These are phyloP conservation scores for Tricholaema leucomelas DNA, from an alignment of 2,113 vertebrate species.

Conservation along the genomic window DNA sequence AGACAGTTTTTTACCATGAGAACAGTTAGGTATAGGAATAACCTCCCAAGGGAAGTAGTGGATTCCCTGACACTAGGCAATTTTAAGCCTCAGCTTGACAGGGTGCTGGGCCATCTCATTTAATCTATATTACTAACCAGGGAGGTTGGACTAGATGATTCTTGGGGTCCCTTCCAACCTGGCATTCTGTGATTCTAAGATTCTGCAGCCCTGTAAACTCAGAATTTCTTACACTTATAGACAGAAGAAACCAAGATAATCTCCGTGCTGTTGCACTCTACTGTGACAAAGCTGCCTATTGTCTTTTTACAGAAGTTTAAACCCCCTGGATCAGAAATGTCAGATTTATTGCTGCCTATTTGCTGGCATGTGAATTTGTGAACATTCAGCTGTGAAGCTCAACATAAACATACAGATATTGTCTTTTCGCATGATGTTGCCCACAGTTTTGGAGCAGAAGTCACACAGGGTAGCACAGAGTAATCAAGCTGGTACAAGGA, in stretches of 20 bases:
- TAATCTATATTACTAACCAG: too few relatives aligned
- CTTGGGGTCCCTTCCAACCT: too few relatives aligned
- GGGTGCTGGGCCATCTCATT: too few relatives aligned
- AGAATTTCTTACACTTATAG: not conserved
- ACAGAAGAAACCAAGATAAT: not conserved
- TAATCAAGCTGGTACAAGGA: not conserved
- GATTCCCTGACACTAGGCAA: too few relatives aligned
- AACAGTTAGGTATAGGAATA: too few relatives aligned
- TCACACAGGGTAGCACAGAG: not conserved
- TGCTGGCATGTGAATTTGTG: not conserved
- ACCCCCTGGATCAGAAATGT: not conserved
- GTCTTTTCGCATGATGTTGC: not conserved
- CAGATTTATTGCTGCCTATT: slow-evolving; percentile 1
- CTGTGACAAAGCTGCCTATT: not conserved
- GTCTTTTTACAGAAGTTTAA: slow-evolving; percentile 7
- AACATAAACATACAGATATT: not conserved
- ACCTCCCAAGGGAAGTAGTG: too few relatives aligned
- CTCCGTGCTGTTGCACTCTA: not conserved
- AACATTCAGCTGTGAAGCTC: not conserved
- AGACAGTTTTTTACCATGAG: too few relatives aligned
- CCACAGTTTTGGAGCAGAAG: not conserved
- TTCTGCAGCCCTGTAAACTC: not conserved
- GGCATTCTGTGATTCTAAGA: too few relatives aligned
- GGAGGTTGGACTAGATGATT: too few relatives aligned
- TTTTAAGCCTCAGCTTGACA: too few relatives aligned